Base-by-base conservation (phyloP, 2,888 invertebrate species). In the Nymphalis c-album region DNA sequence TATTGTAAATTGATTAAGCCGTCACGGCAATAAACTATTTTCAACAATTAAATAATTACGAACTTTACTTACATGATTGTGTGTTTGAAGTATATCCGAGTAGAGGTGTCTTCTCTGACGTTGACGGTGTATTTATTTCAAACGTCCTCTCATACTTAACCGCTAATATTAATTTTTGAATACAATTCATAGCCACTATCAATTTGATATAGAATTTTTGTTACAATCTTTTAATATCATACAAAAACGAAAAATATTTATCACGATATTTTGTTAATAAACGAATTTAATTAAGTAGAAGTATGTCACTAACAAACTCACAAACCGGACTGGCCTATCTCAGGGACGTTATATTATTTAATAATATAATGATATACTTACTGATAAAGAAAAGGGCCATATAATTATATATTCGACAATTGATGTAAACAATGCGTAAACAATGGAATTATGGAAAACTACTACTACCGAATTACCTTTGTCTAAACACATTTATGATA, bases 21-120 rank as follows among this genome's bases (percentile, higher is more conserved):
- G 13, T 2, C 40, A 40, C 10, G 3, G 40, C 40, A 40, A 40
- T 40, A 13, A 13, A 40, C 13, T 13, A 40, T 3, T 10, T 13
- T 13, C 40, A 40, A 10, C 50, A 26, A 53, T 26, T 6, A 26
- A 26, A 22, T 35, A n/a, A 16, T 40, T 57, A 40, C 22, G 2
- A 22, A 47, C 4, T 16, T 20, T 40, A 71, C 71, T 72, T 72
- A 75, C 72, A 65, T 69, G 73, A 68, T 55, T 65, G 68, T 68
- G 47, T 17, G 74, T 70, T 73, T 69, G 70, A 7, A 46, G 76
- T 64, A 61, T 76, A 77, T 67, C 71, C 72, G 70, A 90, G 76
- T 71, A 90, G 75, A 7, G 89, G 90, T 22, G 87, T 85, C 81
- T 83, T 80, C 81, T 90, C 90, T 47, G 84, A 80, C 31, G 72